A percentile compares a stretch with the other conserved stretches of the same genome.
Conservation (phyloP, 2,888 invertebrate species). For the Orthosia cruda region DNA sequence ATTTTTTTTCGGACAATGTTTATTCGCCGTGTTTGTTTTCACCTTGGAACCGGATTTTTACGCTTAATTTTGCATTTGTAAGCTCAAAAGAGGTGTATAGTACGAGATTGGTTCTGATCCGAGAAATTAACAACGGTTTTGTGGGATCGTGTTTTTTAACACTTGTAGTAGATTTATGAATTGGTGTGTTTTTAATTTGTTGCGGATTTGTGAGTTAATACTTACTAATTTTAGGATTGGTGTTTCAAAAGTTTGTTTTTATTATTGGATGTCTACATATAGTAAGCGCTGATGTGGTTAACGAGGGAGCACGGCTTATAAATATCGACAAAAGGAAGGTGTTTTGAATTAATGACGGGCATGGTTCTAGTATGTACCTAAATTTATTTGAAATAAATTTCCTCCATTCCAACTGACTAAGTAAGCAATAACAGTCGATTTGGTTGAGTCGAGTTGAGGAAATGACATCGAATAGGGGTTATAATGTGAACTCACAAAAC, state of each 20-base stretch:
- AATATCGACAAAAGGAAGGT: background rate
- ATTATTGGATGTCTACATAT: too few relatives aligned
- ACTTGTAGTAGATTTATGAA: background rate
- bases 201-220: background rate
- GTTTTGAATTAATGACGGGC: background rate
- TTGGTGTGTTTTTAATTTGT: background rate
- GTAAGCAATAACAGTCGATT: too few relatives aligned
- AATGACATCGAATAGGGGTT: too few relatives aligned
- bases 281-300: too few relatives aligned
- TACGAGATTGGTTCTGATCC: constrained; percentile 24
- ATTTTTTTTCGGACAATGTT: constrained; percentile 56
- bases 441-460: too few relatives aligned
- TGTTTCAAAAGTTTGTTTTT: too few relatives aligned
- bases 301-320: too few relatives aligned
- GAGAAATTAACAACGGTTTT: constrained; percentile 18
- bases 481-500: background rate
- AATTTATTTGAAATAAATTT: too few relatives aligned
- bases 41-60: constrained; percentile 37
- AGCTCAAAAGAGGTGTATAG: constrained; percentile 11
- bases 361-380: too few relatives aligned
- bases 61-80: constrained; percentile 34
- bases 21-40: constrained; percentile 52
- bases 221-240: too few relatives aligned
- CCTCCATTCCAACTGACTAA: too few relatives aligned
- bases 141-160: background rate